A percentile compares a stretch with the other conserved stretches of the same genome.
Conservation (phyloP, 2,888 invertebrate species). For the Melanostoma mellinum region DNA sequence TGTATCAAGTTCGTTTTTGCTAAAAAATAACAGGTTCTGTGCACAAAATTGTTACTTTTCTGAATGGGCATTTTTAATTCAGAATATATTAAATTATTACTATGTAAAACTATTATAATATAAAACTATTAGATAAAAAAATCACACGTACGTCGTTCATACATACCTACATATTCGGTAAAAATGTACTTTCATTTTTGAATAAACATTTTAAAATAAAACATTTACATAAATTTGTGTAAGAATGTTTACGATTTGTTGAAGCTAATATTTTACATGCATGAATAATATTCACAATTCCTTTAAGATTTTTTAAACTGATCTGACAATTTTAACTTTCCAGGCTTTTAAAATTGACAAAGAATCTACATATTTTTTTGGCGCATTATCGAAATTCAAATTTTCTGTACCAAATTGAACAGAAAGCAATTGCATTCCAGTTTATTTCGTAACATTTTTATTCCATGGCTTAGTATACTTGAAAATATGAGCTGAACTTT, state of each 20-base stretch:
- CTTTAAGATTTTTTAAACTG: slow-evolving; percentile 9
- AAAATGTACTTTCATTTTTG: slow-evolving; percentile 1
- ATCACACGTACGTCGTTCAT: slow-evolving; percentile 5
- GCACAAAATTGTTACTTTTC: not conserved
- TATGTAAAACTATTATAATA: slow-evolving; percentile 7
- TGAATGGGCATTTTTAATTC: not conserved
- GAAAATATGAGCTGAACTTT: slow-evolving; percentile 1
- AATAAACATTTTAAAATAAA: slow-evolving; percentile 7
- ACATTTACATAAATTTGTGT: slow-evolving; percentile 14
- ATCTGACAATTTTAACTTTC: slow-evolving; percentile 13
- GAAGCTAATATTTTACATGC: not conserved
- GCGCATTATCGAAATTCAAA: slow-evolving; percentile 10
- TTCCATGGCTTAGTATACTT: slow-evolving; percentile 9
- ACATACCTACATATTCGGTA: slow-evolving; percentile 7
- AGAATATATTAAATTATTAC: not conserved
- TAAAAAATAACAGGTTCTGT: slow-evolving; percentile 10
- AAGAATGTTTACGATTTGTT: slow-evolving; percentile 4
- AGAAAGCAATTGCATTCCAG: no score
- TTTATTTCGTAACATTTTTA: slow-evolving; percentile 6
- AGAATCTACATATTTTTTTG: slow-evolving; percentile 13
- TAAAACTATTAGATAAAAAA: slow-evolving; percentile 8
- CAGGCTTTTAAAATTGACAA: slow-evolving; percentile 18
- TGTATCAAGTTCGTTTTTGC: slow-evolving; percentile 1
- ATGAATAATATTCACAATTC: not conserved
- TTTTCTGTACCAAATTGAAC: no score